Conservation (phyloP, 23 tunicate genomes). For the Styela plicata region DNA sequence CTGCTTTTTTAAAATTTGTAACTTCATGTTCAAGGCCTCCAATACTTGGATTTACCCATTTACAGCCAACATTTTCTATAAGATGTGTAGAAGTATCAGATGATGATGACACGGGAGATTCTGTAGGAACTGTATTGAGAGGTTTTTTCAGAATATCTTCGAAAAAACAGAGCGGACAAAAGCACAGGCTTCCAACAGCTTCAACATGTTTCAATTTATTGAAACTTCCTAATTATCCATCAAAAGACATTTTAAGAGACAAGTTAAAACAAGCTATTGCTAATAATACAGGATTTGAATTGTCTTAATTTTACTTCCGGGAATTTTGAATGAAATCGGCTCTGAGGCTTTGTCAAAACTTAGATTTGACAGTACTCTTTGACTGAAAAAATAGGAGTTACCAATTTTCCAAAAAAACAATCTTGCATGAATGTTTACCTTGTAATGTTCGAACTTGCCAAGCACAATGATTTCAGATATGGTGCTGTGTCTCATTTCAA, state of each 20-base stretch:
- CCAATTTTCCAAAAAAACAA: no score
- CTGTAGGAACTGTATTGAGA: constrained; percentile 88
- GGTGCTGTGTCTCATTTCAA: no score
- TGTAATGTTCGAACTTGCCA: no score
- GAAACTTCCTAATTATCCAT: constrained; percentile 95
- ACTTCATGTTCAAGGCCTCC: constrained; percentile 98
- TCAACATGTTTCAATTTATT: constrained; percentile 95
- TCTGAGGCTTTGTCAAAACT: no score
- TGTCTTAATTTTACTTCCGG: no score
- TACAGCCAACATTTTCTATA: constrained; percentile 94
- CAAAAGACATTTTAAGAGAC: constrained; percentile 78
- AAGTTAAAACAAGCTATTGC: constrained; percentile 91
- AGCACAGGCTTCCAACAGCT: constrained; percentile 91
- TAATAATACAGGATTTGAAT: constrained; percentile 94
- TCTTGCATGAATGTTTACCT: no score
- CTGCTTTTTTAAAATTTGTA: constrained; percentile 94
- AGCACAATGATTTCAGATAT: no score
- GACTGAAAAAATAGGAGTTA: no score
- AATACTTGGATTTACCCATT: constrained; percentile 87
- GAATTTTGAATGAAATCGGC: no score
- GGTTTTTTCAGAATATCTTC: constrained; percentile 36
- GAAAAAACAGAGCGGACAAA: constrained; percentile 19
- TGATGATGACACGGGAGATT: constrained; percentile 96
- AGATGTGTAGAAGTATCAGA: constrained; percentile 98
- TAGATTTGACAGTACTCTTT: no score